phyloP scores from a whole-genome alignment of 2,888 invertebrate genomes.

The Cactoblastis cactorum region DNA sequence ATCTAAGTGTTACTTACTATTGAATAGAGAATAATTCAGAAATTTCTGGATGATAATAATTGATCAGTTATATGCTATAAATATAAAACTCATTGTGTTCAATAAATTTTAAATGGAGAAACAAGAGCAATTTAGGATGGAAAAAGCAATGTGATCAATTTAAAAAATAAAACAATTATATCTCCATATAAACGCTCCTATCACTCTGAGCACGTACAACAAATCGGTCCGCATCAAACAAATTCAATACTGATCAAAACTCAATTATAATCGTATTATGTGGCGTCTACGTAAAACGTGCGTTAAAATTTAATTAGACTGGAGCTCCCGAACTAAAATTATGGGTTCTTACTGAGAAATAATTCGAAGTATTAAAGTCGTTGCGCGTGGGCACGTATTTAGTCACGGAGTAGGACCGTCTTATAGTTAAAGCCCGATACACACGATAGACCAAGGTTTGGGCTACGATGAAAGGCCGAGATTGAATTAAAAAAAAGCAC shows the following conservation, averaged over 20 bases:
- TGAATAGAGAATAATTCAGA: too few species aligned
- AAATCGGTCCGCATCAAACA: constrained; percentile 31
- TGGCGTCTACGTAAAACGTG: constrained; percentile 56
- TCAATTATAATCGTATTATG: constrained; percentile 61
- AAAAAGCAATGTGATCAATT: too few species aligned
- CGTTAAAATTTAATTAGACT: constrained; percentile 65
- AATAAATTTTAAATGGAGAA: too few species aligned
- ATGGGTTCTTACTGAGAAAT: constrained; percentile 38
- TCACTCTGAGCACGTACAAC: constrained; percentile 21
- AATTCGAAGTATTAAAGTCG: constrained; percentile 56
- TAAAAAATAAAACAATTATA: too few species aligned
- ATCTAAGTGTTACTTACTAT: too few species aligned
- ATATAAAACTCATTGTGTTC: too few species aligned
- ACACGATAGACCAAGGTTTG: neutral
- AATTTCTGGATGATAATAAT: too few species aligned
- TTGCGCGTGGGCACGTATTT: constrained; percentile 70
- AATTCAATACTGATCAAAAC: constrained; percentile 48
- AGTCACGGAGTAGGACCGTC: constrained; percentile 59
- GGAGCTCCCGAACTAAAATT: constrained; percentile 53
- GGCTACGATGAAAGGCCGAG: too few species aligned
- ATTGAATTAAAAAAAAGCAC: too few species aligned
- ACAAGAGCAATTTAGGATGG: too few species aligned
- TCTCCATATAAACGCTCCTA: too few species aligned
- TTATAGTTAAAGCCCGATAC: constrained; percentile 26
- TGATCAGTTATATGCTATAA: too few species aligned